Evolutionary conservation across 2,888 invertebrate genomes (phyloP).

Genomic region (Endomychus coccineus): DNA sequence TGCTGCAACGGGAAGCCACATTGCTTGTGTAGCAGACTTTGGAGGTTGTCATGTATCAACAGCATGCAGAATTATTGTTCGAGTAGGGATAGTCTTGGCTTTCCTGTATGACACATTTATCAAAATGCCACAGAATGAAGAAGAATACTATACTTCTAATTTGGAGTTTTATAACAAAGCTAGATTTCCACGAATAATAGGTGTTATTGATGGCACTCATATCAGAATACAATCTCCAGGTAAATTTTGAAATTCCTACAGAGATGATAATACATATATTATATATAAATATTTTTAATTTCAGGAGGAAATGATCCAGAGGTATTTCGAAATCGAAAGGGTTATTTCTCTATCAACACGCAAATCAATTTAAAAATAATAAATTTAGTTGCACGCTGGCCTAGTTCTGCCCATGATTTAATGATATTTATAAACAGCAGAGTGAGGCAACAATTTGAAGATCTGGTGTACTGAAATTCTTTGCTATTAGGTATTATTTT

Average conservation of each 20-base stretch:
- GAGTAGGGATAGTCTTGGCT: neutral
- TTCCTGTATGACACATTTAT: constrained; percentile 4
- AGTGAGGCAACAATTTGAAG: constrained; percentile 9
- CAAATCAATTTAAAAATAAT: constrained; percentile 23
- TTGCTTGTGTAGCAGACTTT: constrained; percentile 2
- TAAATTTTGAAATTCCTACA: neutral
- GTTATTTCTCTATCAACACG: constrained; percentile 29
- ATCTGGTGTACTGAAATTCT: constrained; percentile 2
- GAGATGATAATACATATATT: neutral
- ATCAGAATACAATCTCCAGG: constrained; percentile 1
- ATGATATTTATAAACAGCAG: constrained; percentile 19
- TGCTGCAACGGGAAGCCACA: neutral
- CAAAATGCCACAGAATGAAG: constrained; percentile 8
- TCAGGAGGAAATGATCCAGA: too few species aligned
- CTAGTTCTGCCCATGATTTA: constrained; percentile 18
- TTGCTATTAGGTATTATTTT: constrained; percentile 10
- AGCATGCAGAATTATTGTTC: neutral
- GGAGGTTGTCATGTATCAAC: neutral
- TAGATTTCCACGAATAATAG: neutral
- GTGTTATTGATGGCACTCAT: neutral
- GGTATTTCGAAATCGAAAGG: constrained; percentile 27
- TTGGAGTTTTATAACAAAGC: neutral
- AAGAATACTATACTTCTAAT: too few species aligned
- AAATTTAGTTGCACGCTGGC: constrained; percentile 21
- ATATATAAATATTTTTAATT: neutral